Percentiles rank a stretch among this genome's conserved stretches.
Evolutionary conservation across 2,113 vertebrate species (phyloP).

Genomic region (Seriola rivoliana): DNA sequence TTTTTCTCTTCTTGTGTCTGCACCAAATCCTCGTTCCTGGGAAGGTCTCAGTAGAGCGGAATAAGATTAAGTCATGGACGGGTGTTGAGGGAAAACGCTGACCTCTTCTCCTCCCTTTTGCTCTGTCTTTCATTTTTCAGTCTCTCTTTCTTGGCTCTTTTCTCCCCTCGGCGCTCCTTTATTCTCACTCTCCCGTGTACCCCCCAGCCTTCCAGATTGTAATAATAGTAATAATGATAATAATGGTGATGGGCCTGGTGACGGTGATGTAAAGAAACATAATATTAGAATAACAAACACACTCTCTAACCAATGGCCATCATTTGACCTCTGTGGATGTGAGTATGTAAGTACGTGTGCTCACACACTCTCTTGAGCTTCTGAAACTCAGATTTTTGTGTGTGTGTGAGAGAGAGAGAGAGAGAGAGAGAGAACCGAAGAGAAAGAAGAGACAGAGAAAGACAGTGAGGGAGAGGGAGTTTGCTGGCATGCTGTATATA

Average conservation of each 20-base stretch:
- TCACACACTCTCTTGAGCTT: constrained; percentile 49
- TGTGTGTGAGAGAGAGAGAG: constrained; percentile 34
- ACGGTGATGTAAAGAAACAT: constrained; percentile 87
- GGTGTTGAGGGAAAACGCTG: constrained; percentile 99
- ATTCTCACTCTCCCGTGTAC: constrained; percentile 74
- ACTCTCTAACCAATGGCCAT: constrained; percentile 85
- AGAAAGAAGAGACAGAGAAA: constrained; percentile 65
- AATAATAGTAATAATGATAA: constrained; percentile 88
- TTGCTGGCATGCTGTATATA: constrained; percentile 98
- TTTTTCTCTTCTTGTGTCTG: constrained; percentile 56
- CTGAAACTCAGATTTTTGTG: constrained; percentile 49
- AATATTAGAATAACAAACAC: constrained; percentile 88
- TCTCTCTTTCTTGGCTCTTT: constrained; percentile 89
- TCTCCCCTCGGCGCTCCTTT: constrained; percentile 80
- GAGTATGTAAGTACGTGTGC: constrained; percentile 61
- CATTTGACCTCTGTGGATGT: constrained; percentile 86
- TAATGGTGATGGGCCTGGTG: constrained; percentile 80
- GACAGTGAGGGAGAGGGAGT: constrained; percentile 83
- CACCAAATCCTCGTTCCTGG: constrained; percentile 88
- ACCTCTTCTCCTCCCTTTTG: constrained; percentile 93
- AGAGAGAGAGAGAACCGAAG: constrained; percentile 20
- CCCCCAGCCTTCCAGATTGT: constrained; percentile 79
- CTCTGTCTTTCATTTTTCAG: constrained; percentile 90
- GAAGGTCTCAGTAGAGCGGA: constrained; percentile 94
- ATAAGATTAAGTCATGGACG: constrained; percentile 96